These are phyloP conservation scores for Onychomys leucogaster DNA, from an alignment of 2,797 vertebrate genomes.

Conservation along the genomic window DNA sequence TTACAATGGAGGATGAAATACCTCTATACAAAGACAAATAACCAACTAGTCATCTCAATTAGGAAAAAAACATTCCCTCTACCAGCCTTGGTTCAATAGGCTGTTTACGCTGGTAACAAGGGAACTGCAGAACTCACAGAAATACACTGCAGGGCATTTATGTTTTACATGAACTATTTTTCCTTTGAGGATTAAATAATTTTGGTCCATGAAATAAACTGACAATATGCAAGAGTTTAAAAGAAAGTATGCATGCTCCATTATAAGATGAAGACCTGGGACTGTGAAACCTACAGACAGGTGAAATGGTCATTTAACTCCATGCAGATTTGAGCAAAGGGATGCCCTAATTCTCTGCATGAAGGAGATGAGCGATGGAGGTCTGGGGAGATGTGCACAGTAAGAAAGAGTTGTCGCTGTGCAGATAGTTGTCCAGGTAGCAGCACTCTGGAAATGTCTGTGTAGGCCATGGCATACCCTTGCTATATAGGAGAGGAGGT, in stretches of 20 bases:
- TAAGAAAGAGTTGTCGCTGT: not conserved
- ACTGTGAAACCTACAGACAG: not conserved
- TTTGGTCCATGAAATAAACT: not conserved
- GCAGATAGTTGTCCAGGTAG: not conserved
- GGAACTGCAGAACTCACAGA: not conserved
- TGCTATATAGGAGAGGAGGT: no score
- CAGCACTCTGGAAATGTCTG: not conserved
- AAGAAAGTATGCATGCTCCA: not conserved
- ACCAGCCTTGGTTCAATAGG: not conserved
- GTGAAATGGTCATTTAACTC: not conserved
- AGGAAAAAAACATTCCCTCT: not conserved
- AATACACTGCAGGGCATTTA: not conserved
- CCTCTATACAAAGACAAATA: not conserved
- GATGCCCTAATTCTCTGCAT: not conserved
- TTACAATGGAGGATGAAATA: not conserved
- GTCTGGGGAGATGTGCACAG: not conserved
- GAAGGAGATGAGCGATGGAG: not conserved
- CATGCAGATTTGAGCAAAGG: not conserved
- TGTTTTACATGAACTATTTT: not conserved
- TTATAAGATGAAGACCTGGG: not conserved
- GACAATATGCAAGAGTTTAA: not conserved
- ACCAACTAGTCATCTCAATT: not conserved
- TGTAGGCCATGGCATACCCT: not conserved
- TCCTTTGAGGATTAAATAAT: not conserved
- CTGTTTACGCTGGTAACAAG: not conserved